Percentiles rank a stretch among this genome's conserved stretches.
These are phyloP conservation scores for Sipha maydis DNA, from an alignment of 2,888 invertebrate species.

Conservation along the genomic window DNA sequence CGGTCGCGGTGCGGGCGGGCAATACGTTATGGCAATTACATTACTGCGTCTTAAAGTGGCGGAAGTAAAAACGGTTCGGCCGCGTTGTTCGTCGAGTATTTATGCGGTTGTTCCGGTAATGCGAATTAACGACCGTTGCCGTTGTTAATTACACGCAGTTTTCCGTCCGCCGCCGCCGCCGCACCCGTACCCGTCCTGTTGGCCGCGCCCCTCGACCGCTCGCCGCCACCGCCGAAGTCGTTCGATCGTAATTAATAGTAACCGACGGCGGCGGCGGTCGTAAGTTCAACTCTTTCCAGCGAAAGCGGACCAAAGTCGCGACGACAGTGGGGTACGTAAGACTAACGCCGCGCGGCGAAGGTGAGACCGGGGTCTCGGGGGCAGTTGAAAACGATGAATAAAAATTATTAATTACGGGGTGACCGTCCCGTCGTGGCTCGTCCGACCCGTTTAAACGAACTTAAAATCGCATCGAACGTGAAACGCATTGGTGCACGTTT, in stretches of 20 bases:
- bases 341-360: too few species aligned
- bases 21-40: neutral
- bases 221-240: neutral
- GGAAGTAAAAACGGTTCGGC: slow-evolving; percentile 40
- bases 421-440: too few species aligned
- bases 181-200: neutral
- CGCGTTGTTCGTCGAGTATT: slow-evolving; percentile 30
- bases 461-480: too few species aligned
- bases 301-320: neutral
- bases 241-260: slow-evolving; percentile 36
- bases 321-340: too few species aligned
- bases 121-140: slow-evolving; percentile 43
- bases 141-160: slow-evolving; percentile 47
- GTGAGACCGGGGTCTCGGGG: too few species aligned
- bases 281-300: neutral
- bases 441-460: too few species aligned
- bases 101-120: slow-evolving; percentile 52
- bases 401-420: too few species aligned
- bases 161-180: slow-evolving; percentile 6
- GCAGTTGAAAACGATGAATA: too few species aligned
- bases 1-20: too few species aligned
- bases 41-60: slow-evolving; percentile 36
- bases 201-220: slow-evolving; percentile 22
- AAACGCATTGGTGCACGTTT: too few species aligned
- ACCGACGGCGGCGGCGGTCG: neutral